Evolutionary conservation across 2,888 invertebrate genomes (phyloP).

Genomic region (Deilephila elpenor): DNA sequence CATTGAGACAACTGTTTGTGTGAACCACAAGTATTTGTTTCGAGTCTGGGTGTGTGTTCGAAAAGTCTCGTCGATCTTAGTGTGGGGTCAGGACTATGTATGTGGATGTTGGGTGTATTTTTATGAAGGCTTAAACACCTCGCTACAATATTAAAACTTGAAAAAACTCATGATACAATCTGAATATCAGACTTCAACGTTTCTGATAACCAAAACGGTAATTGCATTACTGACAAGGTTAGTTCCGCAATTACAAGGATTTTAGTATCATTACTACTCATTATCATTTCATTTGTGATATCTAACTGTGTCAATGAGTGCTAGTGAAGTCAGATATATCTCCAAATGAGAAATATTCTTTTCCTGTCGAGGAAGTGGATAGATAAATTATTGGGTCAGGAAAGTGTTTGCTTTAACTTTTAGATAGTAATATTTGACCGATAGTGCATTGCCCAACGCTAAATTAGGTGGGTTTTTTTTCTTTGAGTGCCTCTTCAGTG

Average conservation of each 20-base stretch:
- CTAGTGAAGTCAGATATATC: background rate
- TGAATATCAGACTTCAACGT: background rate
- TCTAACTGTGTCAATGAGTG: background rate
- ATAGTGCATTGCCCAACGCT: no score
- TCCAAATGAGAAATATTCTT: background rate
- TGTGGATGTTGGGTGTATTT: no score
- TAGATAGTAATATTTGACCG: no score
- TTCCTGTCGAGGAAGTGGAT: background rate
- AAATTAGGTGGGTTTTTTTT: no score
- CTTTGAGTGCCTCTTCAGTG: no score
- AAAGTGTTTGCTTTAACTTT: no score
- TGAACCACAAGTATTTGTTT: no score
- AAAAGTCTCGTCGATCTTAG: no score
- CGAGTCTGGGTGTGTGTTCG: no score
- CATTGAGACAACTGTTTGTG: no score
- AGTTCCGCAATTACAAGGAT: conserved; percentile 18
- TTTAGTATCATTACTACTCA: background rate
- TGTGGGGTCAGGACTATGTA: no score
- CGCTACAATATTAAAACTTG: background rate
- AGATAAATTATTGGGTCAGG: background rate
- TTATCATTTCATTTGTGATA: background rate
- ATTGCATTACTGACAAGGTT: conserved; percentile 12
- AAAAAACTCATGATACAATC: background rate
- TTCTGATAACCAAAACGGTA: background rate
- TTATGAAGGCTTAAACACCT: no score